Percentiles rank a stretch among this genome's conserved stretches.
Conservation (phyloP, 1,140 invertebrate species). For the Globodera ellingtonae region DNA sequence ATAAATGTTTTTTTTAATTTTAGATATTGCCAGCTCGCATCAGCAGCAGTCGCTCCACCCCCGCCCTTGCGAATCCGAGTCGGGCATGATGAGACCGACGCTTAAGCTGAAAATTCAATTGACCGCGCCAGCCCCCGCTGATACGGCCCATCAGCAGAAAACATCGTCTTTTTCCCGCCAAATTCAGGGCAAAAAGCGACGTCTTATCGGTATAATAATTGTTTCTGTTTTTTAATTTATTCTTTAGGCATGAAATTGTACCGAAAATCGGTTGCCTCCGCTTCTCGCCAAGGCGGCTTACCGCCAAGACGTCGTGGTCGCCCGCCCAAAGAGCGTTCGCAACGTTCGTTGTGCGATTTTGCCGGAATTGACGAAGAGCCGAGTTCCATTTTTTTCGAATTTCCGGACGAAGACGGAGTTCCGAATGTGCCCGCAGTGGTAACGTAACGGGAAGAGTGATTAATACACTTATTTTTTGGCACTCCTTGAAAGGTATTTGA, state of each 20-base stretch:
- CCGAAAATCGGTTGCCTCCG: slow-evolving; percentile 40
- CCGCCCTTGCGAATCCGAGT: slow-evolving; percentile 26
- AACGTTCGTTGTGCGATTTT: slow-evolving; percentile 14
- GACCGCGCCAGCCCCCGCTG: background rate
- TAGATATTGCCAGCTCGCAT: background rate
- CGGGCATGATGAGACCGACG: slow-evolving; percentile 5
- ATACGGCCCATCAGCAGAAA: background rate
- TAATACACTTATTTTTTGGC: background rate
- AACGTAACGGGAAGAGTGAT: background rate
- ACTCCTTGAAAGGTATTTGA: slow-evolving; percentile 45
- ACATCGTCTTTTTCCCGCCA: background rate
- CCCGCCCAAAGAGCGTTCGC: slow-evolving; percentile 50
- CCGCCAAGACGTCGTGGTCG: slow-evolving; percentile 40
- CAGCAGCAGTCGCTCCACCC: background rate
- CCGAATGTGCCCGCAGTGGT: slow-evolving; percentile 9
- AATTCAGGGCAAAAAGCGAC: slow-evolving; percentile 11
- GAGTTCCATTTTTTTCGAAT: slow-evolving; percentile 36
- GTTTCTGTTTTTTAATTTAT: background rate
- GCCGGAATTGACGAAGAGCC: slow-evolving; percentile 45
- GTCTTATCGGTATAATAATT: slow-evolving; percentile 9
- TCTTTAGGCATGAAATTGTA: slow-evolving; percentile 42
- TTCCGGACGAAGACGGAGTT: slow-evolving; percentile 23
- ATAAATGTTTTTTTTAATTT: background rate
- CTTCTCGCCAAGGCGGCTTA: slow-evolving; percentile 9
- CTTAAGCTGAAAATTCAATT: slow-evolving; percentile 27